These are phyloP conservation scores for Colius striatus DNA, from an alignment of 2,113 vertebrate species.

Conservation along the genomic window DNA sequence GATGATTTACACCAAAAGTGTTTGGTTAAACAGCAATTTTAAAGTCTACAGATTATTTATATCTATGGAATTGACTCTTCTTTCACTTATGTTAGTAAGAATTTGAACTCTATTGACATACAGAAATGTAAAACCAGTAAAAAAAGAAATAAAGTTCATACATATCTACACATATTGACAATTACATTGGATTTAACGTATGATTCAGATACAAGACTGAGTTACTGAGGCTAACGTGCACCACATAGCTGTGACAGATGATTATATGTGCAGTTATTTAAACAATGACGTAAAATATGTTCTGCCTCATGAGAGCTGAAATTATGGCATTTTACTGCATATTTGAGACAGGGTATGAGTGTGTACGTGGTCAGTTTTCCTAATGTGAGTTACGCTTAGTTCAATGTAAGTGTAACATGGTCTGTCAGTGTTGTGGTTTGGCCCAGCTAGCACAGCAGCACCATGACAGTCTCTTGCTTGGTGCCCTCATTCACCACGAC, in stretches of 20 bases:
- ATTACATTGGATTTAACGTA: neutral
- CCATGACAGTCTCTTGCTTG: too few relatives aligned
- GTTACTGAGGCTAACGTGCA: neutral
- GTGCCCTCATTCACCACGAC: too few relatives aligned
- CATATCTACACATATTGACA: neutral
- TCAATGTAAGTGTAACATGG: fast-evolving
- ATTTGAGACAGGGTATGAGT: neutral
- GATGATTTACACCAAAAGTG: neutral
- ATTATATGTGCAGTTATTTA: neutral
- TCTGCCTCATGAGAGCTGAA: neutral
- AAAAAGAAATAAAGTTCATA: neutral
- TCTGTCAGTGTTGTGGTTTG: neutral
- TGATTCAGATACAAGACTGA: neutral
- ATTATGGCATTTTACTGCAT: neutral
- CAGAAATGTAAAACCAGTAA: neutral
- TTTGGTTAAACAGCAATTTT: neutral
- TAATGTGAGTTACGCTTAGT: neutral
- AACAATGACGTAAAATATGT: neutral
- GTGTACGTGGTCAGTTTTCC: neutral
- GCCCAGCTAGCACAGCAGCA: too few relatives aligned
- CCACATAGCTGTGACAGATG: neutral
- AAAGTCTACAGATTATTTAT: neutral
- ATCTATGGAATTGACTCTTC: neutral
- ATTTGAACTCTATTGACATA: neutral
- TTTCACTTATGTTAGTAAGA: neutral